Evolutionary conservation across 2,113 vertebrate species (phyloP), one percentile per base, ranked within the genome.

Genomic region (Aspidoscelis tigris): DNA sequence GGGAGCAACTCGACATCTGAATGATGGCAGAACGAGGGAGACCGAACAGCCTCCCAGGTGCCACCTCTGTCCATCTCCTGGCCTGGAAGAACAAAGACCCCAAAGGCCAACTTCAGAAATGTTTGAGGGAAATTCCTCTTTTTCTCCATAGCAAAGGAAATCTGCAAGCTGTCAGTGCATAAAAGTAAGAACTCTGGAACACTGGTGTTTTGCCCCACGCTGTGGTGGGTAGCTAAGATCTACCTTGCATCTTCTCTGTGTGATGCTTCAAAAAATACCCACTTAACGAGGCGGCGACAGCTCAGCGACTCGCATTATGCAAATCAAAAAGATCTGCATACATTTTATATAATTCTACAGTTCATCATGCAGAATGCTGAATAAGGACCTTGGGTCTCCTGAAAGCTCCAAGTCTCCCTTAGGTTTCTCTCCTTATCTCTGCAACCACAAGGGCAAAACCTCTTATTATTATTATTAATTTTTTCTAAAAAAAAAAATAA

Each of bases 331-430:
- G 64, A 68, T 79, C 66, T 79, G 64, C 76, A 78, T 78, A 21
- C 6, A 39, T 65, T 78, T 64, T 11, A 44, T 39, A 78, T 78
- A 78, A 78, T 65, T 78, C 39, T 64, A 3, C 9, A 22, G 20
- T 43, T 61, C 21, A 44, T 66, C 33, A 20, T 43, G 41, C 21
- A 65, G 77, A 44, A 43, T 2, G 24, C 21, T 2, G 61, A 41
- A 7, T 2, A 4, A 1, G 2, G 5, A 6, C 12, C 76, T 20
- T 33, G 21, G 9, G n/a, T 9, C 53, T 20, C 0, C 53, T 3
- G 2, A 3, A 22, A 68, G 12, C 7, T 12, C 64, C 8, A 22
- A 14, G 66, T 24, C n/a, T 12, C 47, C 16, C 66, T 10, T 20
- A 1, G 24, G 18, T 33, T 53, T 50, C 43, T 21, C 53, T 12